These are phyloP conservation scores for Siderastrea radians DNA, from an alignment of 92 coral and sea anemone species.

Conservation along the genomic window DNA sequence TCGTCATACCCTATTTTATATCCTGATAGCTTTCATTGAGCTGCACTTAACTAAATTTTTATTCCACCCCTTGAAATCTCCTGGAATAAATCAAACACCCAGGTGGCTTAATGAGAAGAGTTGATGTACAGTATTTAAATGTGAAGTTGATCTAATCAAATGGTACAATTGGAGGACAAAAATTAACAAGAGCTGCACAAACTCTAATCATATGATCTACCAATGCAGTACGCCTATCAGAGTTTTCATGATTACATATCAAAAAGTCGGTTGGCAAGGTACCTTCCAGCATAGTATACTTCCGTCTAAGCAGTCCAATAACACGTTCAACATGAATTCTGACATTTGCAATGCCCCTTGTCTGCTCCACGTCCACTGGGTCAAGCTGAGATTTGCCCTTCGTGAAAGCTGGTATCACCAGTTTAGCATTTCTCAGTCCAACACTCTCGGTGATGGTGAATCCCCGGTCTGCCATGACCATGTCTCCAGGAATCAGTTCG, in stretches of 20 bases:
- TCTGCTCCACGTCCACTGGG: no score
- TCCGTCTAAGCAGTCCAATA: neutral
- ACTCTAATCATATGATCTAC: constrained; percentile 56
- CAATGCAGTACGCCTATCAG: constrained; percentile 31
- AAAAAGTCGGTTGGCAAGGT: constrained; percentile 44
- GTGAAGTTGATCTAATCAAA: constrained; percentile 37
- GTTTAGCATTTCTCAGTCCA: no score
- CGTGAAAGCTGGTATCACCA: no score
- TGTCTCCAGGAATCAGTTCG: no score
- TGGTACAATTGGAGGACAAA: constrained; percentile 68
- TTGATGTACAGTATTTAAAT: constrained; percentile 26
- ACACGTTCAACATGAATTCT: no score
- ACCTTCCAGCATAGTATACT: constrained; percentile 39
- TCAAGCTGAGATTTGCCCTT: no score
- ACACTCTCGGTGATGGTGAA: no score
- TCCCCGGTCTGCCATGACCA: no score
- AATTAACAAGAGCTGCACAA: constrained; percentile 54
- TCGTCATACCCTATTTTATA: no score
- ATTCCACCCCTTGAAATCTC: neutral
- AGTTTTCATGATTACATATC: constrained; percentile 38
- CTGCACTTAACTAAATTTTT: neutral
- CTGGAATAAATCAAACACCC: neutral
- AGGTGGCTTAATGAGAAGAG: constrained; percentile 33
- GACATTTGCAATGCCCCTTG: neutral
- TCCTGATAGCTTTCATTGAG: neutral